A percentile compares a stretch with the other conserved stretches of the same genome.
phyloP scores from a whole-genome alignment of 37 sponge, comb jelly and placozoan genomes.

The Lycopodina hypogea region DNA sequence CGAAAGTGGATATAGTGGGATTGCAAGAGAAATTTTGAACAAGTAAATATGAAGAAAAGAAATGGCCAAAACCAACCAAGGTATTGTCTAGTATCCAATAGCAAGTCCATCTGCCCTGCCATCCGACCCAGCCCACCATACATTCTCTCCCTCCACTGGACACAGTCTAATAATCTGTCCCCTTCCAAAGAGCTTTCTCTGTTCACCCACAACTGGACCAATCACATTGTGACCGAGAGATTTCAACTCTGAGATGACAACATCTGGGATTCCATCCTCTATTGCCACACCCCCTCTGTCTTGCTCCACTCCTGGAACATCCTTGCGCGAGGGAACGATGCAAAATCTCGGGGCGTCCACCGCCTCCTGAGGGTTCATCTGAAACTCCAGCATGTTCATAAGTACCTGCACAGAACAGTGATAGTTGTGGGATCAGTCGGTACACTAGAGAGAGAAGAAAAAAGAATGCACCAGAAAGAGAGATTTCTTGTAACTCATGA shows the following conservation, averaged over 20 bases:
- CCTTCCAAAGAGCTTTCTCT: slow-evolving; percentile 65
- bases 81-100: slow-evolving; percentile 73
- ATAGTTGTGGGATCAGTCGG: background rate
- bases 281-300: slow-evolving; percentile 38
- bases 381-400: slow-evolving; percentile 83
- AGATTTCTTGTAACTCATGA: too few species aligned
- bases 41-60: too few species aligned
- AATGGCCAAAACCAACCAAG: too few species aligned
- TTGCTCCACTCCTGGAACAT: slow-evolving; percentile 13
- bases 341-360: slow-evolving; percentile 77
- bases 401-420: too few species aligned
- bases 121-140: slow-evolving; percentile 86
- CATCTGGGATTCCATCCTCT: slow-evolving; percentile 62
- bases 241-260: slow-evolving; percentile 21
- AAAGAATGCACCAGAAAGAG: too few species aligned
- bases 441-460: background rate
- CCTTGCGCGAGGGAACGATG: slow-evolving; percentile 15
- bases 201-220: slow-evolving; percentile 52
- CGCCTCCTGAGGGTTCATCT: slow-evolving; percentile 84
- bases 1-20: too few species aligned
- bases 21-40: too few species aligned
- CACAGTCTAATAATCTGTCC: slow-evolving; percentile 68
- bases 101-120: slow-evolving; percentile 76
- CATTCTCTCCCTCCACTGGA: slow-evolving; percentile 18
- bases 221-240: slow-evolving; percentile 57